Percentiles rank a stretch among this genome's conserved stretches.
Conservation (phyloP, 2,888 invertebrate genomes). For the Geotrupes spiniger region DNA sequence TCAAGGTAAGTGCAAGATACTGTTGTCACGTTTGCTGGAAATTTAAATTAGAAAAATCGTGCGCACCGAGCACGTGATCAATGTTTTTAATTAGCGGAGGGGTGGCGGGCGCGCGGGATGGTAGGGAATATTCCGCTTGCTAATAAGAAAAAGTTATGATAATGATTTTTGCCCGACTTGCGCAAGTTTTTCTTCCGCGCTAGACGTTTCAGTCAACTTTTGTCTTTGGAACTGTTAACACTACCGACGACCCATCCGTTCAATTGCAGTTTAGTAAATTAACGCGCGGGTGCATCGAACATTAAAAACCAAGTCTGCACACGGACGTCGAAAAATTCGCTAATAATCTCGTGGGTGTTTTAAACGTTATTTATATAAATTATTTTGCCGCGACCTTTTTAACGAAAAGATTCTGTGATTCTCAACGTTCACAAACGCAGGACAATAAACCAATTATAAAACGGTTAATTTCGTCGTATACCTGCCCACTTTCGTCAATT, state of each 20-base stretch:
- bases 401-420: neutral
- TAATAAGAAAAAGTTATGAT: slow-evolving; percentile 50
- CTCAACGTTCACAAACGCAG: slow-evolving; percentile 1
- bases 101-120: slow-evolving; percentile 31
- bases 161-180: slow-evolving; percentile 50
- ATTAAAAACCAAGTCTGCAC: no score
- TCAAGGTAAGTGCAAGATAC: slow-evolving; percentile 71
- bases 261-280: neutral
- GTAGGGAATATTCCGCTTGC: slow-evolving; percentile 31
- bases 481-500: slow-evolving; percentile 21
- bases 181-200: slow-evolving; percentile 44
- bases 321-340: no score
- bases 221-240: slow-evolving; percentile 31
- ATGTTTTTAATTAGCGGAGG: slow-evolving; percentile 42
- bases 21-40: slow-evolving; percentile 14
- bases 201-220: slow-evolving; percentile 35
- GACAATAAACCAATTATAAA: slow-evolving; percentile 30
- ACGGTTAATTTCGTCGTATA: slow-evolving; percentile 23
- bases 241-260: slow-evolving; percentile 10
- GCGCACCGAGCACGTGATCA: slow-evolving; percentile 36
- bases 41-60: slow-evolving; percentile 21
- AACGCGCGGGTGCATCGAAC: no score
- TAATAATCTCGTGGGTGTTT: no score
- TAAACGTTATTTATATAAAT: no score
- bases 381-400: no score